Evolutionary conservation across 2,888 invertebrate genomes (phyloP).

Genomic region (Cremastinae sp.): DNA sequence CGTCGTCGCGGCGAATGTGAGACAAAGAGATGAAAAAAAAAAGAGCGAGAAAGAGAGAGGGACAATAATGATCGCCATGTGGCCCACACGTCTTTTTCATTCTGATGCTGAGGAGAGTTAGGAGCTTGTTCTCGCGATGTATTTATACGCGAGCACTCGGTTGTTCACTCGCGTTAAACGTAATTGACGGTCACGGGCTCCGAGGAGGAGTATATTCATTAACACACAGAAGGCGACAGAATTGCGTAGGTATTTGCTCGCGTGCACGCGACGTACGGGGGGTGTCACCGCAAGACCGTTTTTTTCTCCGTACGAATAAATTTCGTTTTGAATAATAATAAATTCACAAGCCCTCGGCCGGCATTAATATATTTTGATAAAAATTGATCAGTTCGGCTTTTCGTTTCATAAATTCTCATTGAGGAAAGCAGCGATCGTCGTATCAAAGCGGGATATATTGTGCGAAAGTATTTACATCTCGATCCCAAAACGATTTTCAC

Average conservation of each 20-base stretch:
- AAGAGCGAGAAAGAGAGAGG: conserved; percentile 17
- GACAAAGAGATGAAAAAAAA: conserved; percentile 22
- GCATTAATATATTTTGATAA: too few relatives aligned
- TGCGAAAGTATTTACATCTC: conserved; percentile 52
- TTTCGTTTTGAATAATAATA: background rate
- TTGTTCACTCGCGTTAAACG: conserved; percentile 64
- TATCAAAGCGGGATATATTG: conserved; percentile 32
- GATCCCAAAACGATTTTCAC: conserved; percentile 53
- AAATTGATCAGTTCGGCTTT: too few relatives aligned
- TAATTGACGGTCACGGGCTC: conserved; percentile 68
- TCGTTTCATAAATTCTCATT: too few relatives aligned
- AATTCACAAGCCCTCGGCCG: background rate
- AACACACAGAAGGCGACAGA: conserved; percentile 60
- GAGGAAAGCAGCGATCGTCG: background rate
- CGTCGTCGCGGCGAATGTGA: conserved; percentile 26
- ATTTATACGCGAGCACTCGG: conserved; percentile 49
- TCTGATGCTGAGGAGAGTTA: conserved; percentile 10
- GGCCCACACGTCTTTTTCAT: conserved; percentile 56
- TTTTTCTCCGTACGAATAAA: background rate
- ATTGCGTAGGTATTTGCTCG: conserved; percentile 17
- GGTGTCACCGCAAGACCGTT: background rate
- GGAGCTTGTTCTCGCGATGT: conserved; percentile 41
- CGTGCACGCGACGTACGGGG: background rate
- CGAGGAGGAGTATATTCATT: conserved; percentile 66
- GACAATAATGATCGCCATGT: conserved; percentile 55